Conservation (phyloP, 1,140 invertebrate genomes). For the Pogonognathellus flavescens region DNA sequence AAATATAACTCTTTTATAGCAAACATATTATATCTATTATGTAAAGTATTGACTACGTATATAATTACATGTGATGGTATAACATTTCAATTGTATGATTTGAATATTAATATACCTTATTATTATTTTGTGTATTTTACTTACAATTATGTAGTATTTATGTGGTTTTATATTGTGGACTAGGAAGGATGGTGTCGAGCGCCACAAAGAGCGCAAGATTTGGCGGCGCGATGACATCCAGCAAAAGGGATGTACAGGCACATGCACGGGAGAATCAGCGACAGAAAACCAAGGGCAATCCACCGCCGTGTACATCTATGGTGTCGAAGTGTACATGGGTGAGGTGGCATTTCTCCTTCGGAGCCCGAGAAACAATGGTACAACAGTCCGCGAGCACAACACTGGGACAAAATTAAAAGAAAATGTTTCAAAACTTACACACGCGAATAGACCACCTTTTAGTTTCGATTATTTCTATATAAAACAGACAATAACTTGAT, state of each 20-base stretch:
- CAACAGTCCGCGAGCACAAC: constrained; percentile 87
- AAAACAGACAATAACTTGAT: too few species aligned
- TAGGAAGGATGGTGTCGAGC: constrained; percentile 65
- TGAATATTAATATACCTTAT: constrained; percentile 24
- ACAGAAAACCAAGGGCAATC: constrained; percentile 87
- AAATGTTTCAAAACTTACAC: constrained; percentile 65
- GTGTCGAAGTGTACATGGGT: constrained; percentile 82
- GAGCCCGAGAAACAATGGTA: constrained; percentile 93
- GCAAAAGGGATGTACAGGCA: constrained; percentile 90
- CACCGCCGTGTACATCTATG: constrained; percentile 77
- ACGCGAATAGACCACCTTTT: too few species aligned
- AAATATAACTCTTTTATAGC: constrained; percentile 24
- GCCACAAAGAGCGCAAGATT: constrained; percentile 62
- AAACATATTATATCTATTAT: constrained; percentile 4
- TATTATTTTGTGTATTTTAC: constrained; percentile 33
- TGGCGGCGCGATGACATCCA: constrained; percentile 79
- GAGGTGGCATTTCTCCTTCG: constrained; percentile 79
- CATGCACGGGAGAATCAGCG: constrained; percentile 90
- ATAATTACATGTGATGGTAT: constrained; percentile 10
- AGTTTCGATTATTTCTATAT: too few species aligned
- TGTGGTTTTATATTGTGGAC: constrained; percentile 36
- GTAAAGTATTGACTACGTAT: neutral
- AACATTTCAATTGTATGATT: constrained; percentile 38
- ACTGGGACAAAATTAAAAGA: neutral
- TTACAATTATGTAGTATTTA: constrained; percentile 32